A percentile compares a stretch with the other conserved stretches of the same genome.
These are phyloP conservation scores for Diachasma alloeum DNA, from an alignment of 1,140 invertebrate genomes.

Conservation along the genomic window DNA sequence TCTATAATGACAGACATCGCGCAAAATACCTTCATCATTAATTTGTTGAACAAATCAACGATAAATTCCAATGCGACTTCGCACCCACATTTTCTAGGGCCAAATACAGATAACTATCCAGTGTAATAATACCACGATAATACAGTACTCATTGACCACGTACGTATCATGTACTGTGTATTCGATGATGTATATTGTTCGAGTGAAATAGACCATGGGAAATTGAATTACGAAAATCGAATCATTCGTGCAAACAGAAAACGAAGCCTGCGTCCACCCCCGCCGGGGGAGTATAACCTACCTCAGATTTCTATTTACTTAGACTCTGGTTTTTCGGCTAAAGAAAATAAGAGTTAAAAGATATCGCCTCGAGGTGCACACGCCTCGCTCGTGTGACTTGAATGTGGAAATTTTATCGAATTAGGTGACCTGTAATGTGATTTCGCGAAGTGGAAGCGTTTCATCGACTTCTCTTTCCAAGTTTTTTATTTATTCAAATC, in stretches of 20 bases:
- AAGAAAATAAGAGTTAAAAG: background rate
- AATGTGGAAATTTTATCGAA: background rate
- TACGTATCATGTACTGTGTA: background rate
- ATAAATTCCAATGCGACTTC: background rate
- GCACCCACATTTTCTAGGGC: background rate
- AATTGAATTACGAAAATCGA: conserved; percentile 57
- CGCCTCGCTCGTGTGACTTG: background rate
- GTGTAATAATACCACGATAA: background rate
- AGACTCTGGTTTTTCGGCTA: conserved; percentile 24
- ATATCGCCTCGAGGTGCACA: background rate
- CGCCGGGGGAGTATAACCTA: background rate
- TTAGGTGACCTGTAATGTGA: background rate
- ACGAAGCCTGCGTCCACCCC: background rate
- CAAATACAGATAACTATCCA: background rate
- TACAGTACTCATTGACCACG: background rate
- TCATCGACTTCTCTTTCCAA: background rate
- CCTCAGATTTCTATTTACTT: conserved; percentile 39
- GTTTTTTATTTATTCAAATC: background rate
- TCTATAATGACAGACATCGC: too few species aligned
- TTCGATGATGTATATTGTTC: background rate
- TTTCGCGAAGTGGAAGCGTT: background rate
- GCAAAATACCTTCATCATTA: conserved; percentile 15
- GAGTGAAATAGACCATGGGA: conserved; percentile 38
- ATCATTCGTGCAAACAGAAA: conserved; percentile 49
- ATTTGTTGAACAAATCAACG: background rate